A percentile compares a stretch with the other conserved stretches of the same genome.
Conservation (phyloP, 2,888 invertebrate genomes). For the Eremobia ochroleuca region DNA sequence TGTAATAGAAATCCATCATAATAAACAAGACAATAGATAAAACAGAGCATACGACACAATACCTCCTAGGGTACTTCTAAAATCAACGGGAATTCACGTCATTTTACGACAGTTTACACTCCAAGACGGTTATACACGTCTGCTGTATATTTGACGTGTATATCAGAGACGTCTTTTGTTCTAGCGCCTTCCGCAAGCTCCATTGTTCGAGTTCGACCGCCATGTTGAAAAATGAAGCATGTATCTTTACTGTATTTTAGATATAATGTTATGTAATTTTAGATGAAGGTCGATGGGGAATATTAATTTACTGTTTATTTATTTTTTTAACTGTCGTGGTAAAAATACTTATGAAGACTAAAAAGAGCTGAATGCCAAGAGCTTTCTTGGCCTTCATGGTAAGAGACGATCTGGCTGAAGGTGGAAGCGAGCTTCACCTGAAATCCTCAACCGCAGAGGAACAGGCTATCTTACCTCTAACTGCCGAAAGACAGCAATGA, state of each 20-base stretch:
- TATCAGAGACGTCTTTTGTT: conserved; percentile 60
- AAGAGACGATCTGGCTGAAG: too few species aligned
- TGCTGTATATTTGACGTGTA: conserved; percentile 39
- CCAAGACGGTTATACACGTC: conserved; percentile 41
- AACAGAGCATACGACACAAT: not conserved
- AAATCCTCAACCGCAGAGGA: too few species aligned
- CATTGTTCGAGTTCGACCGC: conserved; percentile 61
- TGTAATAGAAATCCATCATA: not conserved
- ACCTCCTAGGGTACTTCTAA: not conserved
- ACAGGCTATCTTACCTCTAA: too few species aligned
- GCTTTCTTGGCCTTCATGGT: too few species aligned
- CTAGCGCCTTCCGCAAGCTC: conserved; percentile 44
- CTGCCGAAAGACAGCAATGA: too few species aligned
- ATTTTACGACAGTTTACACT: conserved; percentile 55
- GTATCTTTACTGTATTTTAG: conserved; percentile 34
- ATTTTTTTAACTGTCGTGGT: too few species aligned
- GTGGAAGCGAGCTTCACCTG: too few species aligned
- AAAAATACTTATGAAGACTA: too few species aligned
- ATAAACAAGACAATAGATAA: conserved; percentile 4
- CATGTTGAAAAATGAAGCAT: conserved; percentile 64
- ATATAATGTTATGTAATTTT: conserved; percentile 2
- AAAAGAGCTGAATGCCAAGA: too few species aligned
- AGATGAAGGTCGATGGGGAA: not conserved
- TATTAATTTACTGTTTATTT: not conserved
- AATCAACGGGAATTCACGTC: conserved; percentile 27